Percentiles rank a stretch among this genome's conserved stretches.
Evolutionary conservation across 1,140 invertebrate genomes (phyloP).

Genomic region (Parasteatoda tepidariorum): DNA sequence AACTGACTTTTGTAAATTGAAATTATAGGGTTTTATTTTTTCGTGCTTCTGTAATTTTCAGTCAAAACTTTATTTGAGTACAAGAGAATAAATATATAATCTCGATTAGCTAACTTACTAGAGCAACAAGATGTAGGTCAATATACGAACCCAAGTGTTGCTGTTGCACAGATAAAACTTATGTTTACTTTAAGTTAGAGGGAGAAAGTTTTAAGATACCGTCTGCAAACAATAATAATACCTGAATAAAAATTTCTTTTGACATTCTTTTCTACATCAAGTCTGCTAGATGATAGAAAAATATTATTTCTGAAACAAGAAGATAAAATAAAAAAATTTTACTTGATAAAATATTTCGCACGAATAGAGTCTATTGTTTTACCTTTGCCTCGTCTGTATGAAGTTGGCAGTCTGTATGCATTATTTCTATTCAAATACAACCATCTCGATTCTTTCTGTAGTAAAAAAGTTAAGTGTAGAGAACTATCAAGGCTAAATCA

Average conservation of each 20-base stretch:
- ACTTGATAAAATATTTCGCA: background rate
- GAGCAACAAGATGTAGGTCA: constrained; percentile 47
- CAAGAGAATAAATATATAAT: background rate
- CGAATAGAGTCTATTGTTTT: too few species aligned
- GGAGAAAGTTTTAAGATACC: background rate
- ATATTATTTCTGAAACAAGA: constrained; percentile 19
- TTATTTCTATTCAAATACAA: too few species aligned
- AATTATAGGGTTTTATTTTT: too few species aligned
- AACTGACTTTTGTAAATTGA: too few species aligned
- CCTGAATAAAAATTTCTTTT: too few species aligned
- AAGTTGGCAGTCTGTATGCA: too few species aligned
- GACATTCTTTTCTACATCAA: too few species aligned
- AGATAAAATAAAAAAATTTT: constrained; percentile 16
- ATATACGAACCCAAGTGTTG: constrained; percentile 16
- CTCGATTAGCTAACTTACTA: constrained; percentile 8
- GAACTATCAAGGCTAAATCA: too few species aligned
- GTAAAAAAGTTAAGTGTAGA: too few species aligned
- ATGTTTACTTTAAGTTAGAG: background rate
- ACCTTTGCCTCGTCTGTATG: too few species aligned
- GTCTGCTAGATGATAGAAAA: background rate
- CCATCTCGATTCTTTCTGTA: too few species aligned
- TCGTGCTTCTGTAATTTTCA: too few species aligned
- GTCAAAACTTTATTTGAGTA: background rate
- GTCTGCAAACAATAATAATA: constrained; percentile 21
- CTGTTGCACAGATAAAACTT: constrained; percentile 4